Percentiles rank a stretch among this genome's conserved stretches.
phyloP scores from a whole-genome alignment of 2,797 vertebrate species.

The Halcyon chelicuti region DNA sequence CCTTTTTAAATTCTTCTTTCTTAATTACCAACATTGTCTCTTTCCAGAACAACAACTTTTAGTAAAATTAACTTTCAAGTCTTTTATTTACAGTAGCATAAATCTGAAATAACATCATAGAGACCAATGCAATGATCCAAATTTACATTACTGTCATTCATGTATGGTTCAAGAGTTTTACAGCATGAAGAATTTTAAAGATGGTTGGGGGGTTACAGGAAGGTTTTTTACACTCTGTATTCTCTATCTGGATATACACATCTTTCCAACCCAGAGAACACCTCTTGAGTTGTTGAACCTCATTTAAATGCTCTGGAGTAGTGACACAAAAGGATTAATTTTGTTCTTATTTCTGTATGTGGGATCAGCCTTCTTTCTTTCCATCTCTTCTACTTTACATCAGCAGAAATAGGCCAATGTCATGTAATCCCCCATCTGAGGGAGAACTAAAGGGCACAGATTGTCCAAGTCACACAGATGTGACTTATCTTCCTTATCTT shows the following conservation, averaged over 20 bases:
- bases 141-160: neutral
- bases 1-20: neutral
- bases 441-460: neutral
- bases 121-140: neutral
- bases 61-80: neutral
- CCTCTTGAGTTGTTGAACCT: neutral
- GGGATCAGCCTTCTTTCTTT: neutral
- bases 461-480: neutral
- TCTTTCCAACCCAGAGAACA: neutral
- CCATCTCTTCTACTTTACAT: neutral
- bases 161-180: neutral
- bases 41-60: neutral
- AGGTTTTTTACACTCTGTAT: neutral
- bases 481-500: neutral
- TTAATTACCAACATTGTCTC: neutral
- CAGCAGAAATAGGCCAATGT: neutral
- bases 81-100: neutral
- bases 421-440: neutral
- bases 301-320: neutral
- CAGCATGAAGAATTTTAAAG: neutral
- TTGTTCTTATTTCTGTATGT: neutral
- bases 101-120: neutral
- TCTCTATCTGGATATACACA: neutral
- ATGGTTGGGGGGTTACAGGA: neutral
- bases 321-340: neutral